Conservation (phyloP, 2,797 vertebrate species). For the Bucorvus abyssinicus region DNA sequence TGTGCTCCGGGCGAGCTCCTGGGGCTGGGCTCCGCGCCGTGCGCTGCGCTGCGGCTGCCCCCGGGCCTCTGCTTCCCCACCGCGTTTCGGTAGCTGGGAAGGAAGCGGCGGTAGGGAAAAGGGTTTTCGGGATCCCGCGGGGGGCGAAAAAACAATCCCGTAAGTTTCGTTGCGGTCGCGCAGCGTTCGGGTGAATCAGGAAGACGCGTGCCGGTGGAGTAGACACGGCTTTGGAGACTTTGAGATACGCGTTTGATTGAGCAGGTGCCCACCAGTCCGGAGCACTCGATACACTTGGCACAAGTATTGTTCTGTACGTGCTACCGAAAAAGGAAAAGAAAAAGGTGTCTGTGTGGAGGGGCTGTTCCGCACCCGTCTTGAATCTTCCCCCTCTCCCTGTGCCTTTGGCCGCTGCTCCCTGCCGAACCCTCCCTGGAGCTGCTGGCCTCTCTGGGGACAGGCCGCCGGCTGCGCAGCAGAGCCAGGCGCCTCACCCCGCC, state of each 20-base stretch:
- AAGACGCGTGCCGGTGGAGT: not conserved
- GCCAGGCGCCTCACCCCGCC: no score
- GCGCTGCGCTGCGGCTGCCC: not conserved
- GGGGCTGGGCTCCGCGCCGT: not conserved
- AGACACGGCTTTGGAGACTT: not conserved
- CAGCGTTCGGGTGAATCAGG: not conserved
- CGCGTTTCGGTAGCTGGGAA: not conserved
- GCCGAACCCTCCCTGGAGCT: not conserved
- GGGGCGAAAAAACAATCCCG: not conserved
- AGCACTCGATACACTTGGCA: not conserved
- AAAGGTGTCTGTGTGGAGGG: not conserved
- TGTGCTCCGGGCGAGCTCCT: not conserved
- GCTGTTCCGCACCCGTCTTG: not conserved
- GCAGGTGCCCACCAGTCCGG: not conserved
- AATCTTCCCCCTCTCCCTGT: not conserved
- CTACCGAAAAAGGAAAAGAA: no score
- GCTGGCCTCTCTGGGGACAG: not conserved
- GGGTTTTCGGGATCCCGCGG: not conserved
- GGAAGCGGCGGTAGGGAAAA: not conserved
- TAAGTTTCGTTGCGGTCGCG: not conserved
- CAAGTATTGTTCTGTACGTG: not conserved
- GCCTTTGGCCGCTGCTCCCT: not conserved
- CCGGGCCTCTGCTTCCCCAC: no score
- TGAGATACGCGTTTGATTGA: not conserved
- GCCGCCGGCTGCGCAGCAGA: not conserved